Conservation (phyloP, 2,888 invertebrate species). For the Caprella mutica region DNA sequence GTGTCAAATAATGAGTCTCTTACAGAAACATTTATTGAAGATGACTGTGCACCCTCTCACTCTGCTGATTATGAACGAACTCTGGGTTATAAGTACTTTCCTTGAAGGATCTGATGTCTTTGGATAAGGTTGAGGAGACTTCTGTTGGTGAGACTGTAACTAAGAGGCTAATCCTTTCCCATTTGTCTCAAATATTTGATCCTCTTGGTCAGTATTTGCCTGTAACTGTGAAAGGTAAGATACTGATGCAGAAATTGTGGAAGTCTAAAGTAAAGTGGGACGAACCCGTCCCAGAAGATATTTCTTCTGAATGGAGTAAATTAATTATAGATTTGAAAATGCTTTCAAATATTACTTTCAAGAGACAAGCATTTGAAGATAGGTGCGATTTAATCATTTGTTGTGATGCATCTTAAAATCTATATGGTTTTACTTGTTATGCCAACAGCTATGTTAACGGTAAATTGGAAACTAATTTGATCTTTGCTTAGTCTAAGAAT, state of each 20-base stretch:
- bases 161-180: neutral
- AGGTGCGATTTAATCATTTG: neutral
- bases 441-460: neutral
- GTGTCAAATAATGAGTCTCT: neutral
- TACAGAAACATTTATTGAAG: neutral
- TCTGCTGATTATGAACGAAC: neutral
- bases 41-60: neutral
- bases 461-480: neutral
- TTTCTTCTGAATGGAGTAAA: no score
- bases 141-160: neutral
- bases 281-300: no score
- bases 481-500: slow-evolving; percentile 3
- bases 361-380: no score
- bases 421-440: neutral
- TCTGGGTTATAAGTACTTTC: slow-evolving; percentile 3
- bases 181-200: slow-evolving; percentile 2
- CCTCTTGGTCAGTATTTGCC: slow-evolving; percentile 3
- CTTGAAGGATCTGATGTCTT: neutral
- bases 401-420: neutral
- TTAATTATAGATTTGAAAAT: neutral
- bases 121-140: neutral
- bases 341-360: neutral
- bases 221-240: neutral
- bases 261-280: neutral
- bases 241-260: no score